Evolutionary conservation across 2,113 vertebrate genomes (phyloP), one percentile per base, ranked within the genome.

Genomic region (Elephas maximus): DNA sequence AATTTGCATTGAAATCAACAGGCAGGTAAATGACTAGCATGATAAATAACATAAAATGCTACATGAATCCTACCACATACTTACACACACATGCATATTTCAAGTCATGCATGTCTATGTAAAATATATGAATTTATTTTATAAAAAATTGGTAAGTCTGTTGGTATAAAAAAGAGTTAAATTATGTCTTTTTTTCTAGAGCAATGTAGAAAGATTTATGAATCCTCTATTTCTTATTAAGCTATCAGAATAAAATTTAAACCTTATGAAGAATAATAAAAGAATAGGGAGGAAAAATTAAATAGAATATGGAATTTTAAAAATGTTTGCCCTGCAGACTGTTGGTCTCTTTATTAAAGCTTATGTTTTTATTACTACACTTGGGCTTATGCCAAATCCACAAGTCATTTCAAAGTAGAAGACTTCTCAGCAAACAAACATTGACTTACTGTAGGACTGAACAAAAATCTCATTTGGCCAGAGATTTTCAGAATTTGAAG

Each of bases 1-100:
- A 91, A n/a, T 92, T 63, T 71, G 51, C n/a, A 23, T 48, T 91
- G 21, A 94, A 96, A 93, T 67, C 53, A 91, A 2, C 18, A 60
- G 24, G 18, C 30, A 93, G 6, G 26, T 77, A 88, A 90, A 81
- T 85, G 60, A 62, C 6, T 28, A 74, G 3, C 33, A n/a, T 51
- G 10, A 20, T 18, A 92, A 78, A 74, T 74, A 41, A 92, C 37
- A 81, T 28, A 86, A 91, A 91, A 85, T 44, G 28, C 10, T 73
- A 63, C 5, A 45, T 74, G 62, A 81, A 84, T 77, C 9, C 8
- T 60, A 77, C 14, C 0, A 82, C 45, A 62, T 67, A 28, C 86
- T 71, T 2, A 48, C 1, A 33, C 89, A 77, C 3, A 45, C 2
- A 17, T 30, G 30, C 48, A 20, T 60, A 23, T 73, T 4, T 82